phyloP scores from a whole-genome alignment of 2,113 vertebrate species.

The Phaethon lepturus region DNA sequence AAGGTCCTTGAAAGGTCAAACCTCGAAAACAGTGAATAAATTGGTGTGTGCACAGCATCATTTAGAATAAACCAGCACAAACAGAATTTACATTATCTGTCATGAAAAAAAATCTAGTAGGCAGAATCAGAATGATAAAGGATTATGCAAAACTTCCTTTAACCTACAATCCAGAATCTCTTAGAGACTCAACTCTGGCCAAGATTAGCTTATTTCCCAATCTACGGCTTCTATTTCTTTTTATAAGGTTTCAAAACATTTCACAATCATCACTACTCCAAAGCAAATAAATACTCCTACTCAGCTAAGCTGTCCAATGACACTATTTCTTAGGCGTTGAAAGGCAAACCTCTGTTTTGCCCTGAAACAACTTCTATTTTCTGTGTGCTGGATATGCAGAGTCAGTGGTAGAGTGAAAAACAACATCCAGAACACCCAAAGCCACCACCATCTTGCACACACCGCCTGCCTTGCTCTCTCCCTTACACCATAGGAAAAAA shows the following conservation, averaged over 20 bases:
- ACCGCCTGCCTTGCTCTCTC: background rate
- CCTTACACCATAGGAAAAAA: background rate
- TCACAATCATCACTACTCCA: conserved; percentile 17
- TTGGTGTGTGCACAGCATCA: background rate
- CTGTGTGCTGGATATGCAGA: accelerated
- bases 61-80: background rate
- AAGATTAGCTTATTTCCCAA: background rate
- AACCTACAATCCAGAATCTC: background rate
- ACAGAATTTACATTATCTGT: background rate
- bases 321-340: background rate
- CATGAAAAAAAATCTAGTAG: background rate
- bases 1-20: background rate
- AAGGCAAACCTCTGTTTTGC: background rate
- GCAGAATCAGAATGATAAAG: background rate
- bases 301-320: background rate
- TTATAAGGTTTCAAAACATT: conserved; percentile 5
- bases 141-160: background rate
- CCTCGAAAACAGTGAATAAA: accelerated
- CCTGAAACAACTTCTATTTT: background rate
- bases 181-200: background rate
- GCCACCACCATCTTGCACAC: background rate
- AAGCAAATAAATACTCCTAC: conserved; percentile 40
- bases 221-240: background rate
- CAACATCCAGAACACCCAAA: accelerated
- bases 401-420: background rate